Conservation (phyloP, 1,140 invertebrate genomes). For the Diachasmimorpha longicaudata region DNA sequence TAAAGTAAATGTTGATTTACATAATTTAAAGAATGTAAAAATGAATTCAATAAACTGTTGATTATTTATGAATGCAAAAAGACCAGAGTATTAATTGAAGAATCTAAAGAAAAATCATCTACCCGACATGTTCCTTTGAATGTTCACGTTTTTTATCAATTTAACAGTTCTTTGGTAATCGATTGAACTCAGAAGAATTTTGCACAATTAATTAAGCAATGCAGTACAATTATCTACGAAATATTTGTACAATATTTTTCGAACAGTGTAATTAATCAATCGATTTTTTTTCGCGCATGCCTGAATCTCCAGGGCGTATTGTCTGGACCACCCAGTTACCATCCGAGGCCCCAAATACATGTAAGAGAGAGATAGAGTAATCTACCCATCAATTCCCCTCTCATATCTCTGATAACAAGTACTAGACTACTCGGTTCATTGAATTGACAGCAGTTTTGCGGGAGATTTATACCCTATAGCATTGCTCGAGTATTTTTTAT, state of each 20-base stretch:
- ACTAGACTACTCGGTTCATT: neutral
- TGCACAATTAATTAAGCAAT: no score
- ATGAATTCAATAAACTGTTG: conserved; percentile 4
- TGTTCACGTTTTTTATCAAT: no score
- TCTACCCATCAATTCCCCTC: neutral
- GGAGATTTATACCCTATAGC: neutral
- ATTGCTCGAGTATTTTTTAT: neutral
- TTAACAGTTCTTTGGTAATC: no score
- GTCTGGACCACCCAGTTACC: neutral
- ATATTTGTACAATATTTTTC: no score
- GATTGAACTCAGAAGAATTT: no score
- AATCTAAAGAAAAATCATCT: no score
- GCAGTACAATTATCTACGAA: no score
- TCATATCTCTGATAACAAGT: neutral
- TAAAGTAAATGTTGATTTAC: neutral
- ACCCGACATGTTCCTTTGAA: no score
- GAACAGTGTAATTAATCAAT: neutral
- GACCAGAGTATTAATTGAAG: neutral
- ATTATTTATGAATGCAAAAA: neutral
- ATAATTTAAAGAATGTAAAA: neutral
- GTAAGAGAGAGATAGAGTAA: neutral
- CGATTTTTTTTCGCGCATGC: conserved; percentile 1
- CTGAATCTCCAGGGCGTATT: neutral
- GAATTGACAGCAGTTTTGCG: neutral
- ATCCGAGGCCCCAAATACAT: neutral